Percentiles rank a stretch among this genome's conserved stretches.
These are phyloP conservation scores for Acrocephalus arundinaceus DNA, from an alignment of 2,113 vertebrate species.

Conservation along the genomic window DNA sequence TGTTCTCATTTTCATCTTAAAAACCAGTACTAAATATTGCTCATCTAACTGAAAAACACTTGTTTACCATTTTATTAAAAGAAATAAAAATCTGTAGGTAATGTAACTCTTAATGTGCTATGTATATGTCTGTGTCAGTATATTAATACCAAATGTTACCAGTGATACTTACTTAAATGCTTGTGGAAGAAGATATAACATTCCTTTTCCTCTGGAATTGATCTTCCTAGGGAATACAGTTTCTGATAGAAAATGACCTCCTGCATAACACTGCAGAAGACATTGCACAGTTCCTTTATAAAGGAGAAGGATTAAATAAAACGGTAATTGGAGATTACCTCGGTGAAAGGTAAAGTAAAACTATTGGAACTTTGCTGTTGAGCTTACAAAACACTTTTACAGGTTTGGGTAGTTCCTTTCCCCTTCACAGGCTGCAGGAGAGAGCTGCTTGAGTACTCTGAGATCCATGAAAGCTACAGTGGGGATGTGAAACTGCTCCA, in stretches of 20 bases:
- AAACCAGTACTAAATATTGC: neutral
- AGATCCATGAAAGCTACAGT: neutral
- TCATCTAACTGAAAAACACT: neutral
- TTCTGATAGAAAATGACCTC: slow-evolving; percentile 96
- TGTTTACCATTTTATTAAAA: neutral
- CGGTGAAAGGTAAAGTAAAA: slow-evolving; percentile 86
- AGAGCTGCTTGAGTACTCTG: neutral
- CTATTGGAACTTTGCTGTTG: neutral
- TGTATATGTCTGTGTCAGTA: neutral
- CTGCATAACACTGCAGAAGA: slow-evolving; percentile 94
- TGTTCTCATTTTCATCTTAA: neutral
- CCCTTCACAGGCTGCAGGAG: neutral
- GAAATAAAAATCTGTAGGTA: neutral
- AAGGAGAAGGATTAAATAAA: slow-evolving; percentile 98
- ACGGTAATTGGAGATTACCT: slow-evolving; percentile 97
- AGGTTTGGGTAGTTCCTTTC: neutral
- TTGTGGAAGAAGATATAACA: neutral
- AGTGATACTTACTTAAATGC: neutral
- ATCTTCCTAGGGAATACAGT: slow-evolving; percentile 89
- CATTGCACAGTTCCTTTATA: slow-evolving; percentile 96
- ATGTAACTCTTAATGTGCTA: neutral
- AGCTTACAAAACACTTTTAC: neutral
- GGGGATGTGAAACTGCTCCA: neutral
- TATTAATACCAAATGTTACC: neutral
- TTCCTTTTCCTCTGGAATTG: neutral